Evolutionary conservation across 2,888 invertebrate species (phyloP).

Genomic region (Lithosia quadra): DNA sequence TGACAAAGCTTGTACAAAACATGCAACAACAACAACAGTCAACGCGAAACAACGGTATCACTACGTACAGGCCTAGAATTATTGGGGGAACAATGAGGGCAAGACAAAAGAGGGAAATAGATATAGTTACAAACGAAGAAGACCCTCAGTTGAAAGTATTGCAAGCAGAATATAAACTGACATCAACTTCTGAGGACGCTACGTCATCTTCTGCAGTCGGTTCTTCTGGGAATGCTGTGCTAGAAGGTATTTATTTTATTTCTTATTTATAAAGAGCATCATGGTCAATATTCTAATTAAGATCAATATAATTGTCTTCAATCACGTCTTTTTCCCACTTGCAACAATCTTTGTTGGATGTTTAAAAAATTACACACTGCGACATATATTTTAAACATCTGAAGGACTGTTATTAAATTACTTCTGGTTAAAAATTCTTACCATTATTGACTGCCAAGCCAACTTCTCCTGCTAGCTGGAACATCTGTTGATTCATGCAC

Average conservation of each 20-base stretch:
- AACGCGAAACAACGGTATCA: neutral
- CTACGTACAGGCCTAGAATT: slow-evolving; percentile 13
- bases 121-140: neutral
- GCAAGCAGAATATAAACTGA: neutral
- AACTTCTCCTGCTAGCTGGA: too few relatives aligned
- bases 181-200: neutral
- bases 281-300: neutral
- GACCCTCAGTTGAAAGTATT: neutral
- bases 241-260: neutral
- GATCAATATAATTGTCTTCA: too few relatives aligned
- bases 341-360: too few relatives aligned
- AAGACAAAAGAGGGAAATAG: slow-evolving; percentile 5
- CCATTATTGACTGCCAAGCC: too few relatives aligned
- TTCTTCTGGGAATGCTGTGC: neutral
- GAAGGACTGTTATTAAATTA: too few relatives aligned
- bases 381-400: too few relatives aligned
- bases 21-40: slow-evolving; percentile 8
- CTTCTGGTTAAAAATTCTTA: too few relatives aligned
- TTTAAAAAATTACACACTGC: too few relatives aligned
- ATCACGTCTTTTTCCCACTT: too few relatives aligned
- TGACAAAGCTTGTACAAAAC: slow-evolving; percentile 10
- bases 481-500: too few relatives aligned
- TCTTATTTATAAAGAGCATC: neutral
- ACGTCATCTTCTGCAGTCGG: neutral
- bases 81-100: neutral